Conservation (phyloP, 2,797 vertebrate species). For the Cuculus canorus region DNA sequence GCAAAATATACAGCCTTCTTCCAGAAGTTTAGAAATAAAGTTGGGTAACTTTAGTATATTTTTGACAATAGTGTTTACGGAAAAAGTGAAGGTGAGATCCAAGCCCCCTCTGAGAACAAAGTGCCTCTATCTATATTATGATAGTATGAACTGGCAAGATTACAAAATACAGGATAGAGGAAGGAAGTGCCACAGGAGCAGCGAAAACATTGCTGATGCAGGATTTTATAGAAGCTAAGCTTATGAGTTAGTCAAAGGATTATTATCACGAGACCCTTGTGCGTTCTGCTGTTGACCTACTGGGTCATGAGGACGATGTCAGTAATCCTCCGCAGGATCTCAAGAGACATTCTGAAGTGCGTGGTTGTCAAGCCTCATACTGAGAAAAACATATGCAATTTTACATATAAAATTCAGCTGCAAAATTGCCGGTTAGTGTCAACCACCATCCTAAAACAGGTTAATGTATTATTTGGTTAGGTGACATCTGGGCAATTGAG, state of each 20-base stretch:
- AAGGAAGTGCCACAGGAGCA: background rate
- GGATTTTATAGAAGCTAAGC: background rate
- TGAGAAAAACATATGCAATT: background rate
- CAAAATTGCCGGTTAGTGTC: background rate
- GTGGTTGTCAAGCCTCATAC: background rate
- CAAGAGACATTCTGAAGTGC: slow-evolving; percentile 4
- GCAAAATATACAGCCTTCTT: background rate
- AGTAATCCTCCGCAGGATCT: background rate
- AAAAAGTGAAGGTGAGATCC: background rate
- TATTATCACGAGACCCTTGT: background rate
- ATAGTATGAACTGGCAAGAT: too few relatives aligned
- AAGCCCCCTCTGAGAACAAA: background rate
- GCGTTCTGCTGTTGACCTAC: background rate
- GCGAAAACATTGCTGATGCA: background rate
- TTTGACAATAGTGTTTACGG: background rate
- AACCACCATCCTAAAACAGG: background rate
- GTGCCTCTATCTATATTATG: too few relatives aligned
- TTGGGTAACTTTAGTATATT: background rate
- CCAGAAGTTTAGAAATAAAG: background rate
- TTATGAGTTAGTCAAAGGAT: background rate
- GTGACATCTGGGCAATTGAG: background rate
- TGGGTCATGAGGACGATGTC: background rate
- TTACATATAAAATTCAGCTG: background rate
- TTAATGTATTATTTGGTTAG: background rate
- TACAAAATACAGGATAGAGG: background rate